Evolutionary conservation across 2,113 vertebrate species (phyloP), one percentile per base, ranked within the genome.

Genomic region (Peucedramus taeniatus): DNA sequence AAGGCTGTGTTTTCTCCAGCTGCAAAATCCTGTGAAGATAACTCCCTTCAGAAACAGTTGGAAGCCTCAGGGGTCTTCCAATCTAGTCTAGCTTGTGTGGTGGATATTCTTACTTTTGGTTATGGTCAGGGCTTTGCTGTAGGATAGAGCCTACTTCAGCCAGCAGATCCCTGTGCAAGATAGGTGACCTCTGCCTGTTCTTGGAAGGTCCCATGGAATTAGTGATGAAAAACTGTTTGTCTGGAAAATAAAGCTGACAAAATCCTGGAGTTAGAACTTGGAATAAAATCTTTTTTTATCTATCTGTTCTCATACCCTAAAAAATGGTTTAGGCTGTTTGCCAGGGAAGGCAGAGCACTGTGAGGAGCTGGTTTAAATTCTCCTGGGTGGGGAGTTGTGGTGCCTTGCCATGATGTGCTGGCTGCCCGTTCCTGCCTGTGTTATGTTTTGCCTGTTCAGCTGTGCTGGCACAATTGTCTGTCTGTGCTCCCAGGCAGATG

Each of bases 391-490:
- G 85, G 64, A 86, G 44, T 5, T 39, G 83, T 87, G 89, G 68
- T 76, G 1, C 57, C 14, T 42, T 60, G 84, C 94, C 79, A 76
- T 0, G 1, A 45, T 59, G 59, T 10, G 4, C 87, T 74, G 89
- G 54, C 91, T 86, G 94, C 66, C 65, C 0, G 0, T 40, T 89
- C n/a, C 76, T 81, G 80, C 87, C 59, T 47, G 68, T n/a, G 54
- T 61, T 89, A 19, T 89, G 9, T 69, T 94, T 14, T 45, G 87
- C 15, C 80, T 44, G 68, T 35, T 97, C 77, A 94, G 87, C 95
- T 93, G 94, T 45, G 77, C 92, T 26, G 35, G 90, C 72, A 90
- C 95, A 95, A 95, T 94, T 79, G 82, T 82, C 51, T 7, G 39
- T 78, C 87, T 71, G 74, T 79, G 93, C 95, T 51, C 77, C 60